Evolutionary conservation across 64 coral and sea anemone genomes (phyloP).

Genomic region (Montipora cactus): DNA sequence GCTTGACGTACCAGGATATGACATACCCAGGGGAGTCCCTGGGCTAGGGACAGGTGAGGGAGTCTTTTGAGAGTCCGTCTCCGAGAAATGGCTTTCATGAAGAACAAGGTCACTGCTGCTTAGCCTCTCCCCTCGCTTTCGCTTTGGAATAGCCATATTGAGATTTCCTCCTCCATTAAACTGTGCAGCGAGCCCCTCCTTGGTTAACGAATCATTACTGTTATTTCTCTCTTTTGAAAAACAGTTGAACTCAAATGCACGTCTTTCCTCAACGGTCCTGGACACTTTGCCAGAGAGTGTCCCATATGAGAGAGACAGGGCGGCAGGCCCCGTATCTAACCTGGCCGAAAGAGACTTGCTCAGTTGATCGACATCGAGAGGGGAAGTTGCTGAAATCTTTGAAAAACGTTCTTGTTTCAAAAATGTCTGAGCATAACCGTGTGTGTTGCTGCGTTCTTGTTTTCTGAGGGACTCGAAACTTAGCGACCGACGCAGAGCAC

Average conservation of each 20-base stretch:
- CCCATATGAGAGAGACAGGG: neutral
- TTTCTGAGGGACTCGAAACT: conserved; percentile 34
- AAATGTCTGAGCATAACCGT: neutral
- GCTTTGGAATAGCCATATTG: conserved; percentile 3
- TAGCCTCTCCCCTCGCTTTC: neutral
- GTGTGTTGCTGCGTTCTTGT: neutral
- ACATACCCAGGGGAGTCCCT: conserved; percentile 20
- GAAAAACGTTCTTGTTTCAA: neutral
- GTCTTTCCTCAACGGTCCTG: neutral
- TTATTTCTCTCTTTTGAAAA: neutral
- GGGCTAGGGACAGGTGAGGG: conserved; percentile 15
- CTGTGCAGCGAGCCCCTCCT: neutral
- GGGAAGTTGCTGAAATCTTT: neutral
- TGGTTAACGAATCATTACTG: neutral
- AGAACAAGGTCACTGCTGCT: conserved; percentile 30
- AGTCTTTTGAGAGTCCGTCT: conserved; percentile 7
- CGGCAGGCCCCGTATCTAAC: neutral
- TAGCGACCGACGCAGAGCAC: neutral
- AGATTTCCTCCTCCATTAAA: conserved; percentile 10
- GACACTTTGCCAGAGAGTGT: neutral
- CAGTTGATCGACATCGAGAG: neutral
- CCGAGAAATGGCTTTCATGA: conserved; percentile 19
- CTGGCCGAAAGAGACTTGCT: neutral
- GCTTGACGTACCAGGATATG: conserved; percentile 23
- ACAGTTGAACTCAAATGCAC: neutral